These are phyloP conservation scores for Axea sp. DNA, from an alignment of 2,888 invertebrate species.

Conservation along the genomic window DNA sequence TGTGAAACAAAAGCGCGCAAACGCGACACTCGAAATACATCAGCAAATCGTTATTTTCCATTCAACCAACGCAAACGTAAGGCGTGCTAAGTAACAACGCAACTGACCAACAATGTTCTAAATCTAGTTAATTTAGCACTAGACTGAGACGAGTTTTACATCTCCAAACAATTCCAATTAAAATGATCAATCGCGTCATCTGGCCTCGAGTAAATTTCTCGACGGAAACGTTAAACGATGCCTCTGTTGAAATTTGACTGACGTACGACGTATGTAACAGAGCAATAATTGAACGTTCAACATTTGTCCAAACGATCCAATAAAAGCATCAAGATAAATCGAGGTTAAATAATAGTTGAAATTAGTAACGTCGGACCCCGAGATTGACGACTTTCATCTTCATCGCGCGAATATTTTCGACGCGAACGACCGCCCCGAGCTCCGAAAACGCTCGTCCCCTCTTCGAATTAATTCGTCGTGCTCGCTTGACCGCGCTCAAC, in stretches of 20 bases:
- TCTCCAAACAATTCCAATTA: constrained; percentile 49
- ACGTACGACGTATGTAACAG: constrained; percentile 29
- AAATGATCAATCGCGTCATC: constrained; percentile 55
- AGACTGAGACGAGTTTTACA: constrained; percentile 37
- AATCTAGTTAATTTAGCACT: constrained; percentile 16
- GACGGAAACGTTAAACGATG: constrained; percentile 24
- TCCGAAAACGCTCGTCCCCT: too few species aligned
- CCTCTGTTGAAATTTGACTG: constrained; percentile 30
- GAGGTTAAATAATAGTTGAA: constrained; percentile 17
- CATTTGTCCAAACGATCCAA: constrained; percentile 32
- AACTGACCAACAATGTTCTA: too few species aligned
- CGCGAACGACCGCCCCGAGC: neutral
- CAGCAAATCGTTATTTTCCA: too few species aligned
- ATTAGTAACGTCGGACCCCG: constrained; percentile 17
- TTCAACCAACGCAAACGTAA: too few species aligned
- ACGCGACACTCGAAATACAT: too few species aligned
- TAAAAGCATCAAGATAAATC: constrained; percentile 41
- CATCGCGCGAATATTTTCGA: constrained; percentile 18
- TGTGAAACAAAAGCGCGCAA: too few species aligned
- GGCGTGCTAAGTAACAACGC: too few species aligned
- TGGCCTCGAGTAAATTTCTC: constrained; percentile 29
- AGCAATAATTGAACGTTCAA: constrained; percentile 35
- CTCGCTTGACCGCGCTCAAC: constrained; percentile 11
- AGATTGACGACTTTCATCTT: constrained; percentile 29
- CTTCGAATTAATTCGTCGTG: constrained; percentile 10